These are phyloP conservation scores for Eretmocerus hayati DNA, from an alignment of 2,888 invertebrate species.

Conservation along the genomic window DNA sequence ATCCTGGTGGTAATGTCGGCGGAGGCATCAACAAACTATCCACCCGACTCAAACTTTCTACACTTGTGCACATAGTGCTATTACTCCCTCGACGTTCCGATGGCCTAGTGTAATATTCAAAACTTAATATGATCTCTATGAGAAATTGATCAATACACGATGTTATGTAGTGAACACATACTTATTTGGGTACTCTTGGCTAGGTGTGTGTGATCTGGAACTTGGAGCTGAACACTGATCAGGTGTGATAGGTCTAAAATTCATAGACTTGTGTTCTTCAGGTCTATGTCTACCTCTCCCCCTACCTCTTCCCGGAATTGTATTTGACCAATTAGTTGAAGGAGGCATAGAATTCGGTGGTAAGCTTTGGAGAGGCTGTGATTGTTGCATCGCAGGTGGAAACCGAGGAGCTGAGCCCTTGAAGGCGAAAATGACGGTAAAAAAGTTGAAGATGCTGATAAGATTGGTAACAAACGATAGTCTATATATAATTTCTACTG, in stretches of 20 bases:
- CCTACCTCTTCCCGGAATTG: conserved; percentile 55
- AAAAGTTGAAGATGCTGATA: too few relatives aligned
- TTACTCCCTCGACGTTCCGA: conserved; percentile 44
- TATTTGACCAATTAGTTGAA: conserved; percentile 54
- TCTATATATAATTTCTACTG: too few relatives aligned
- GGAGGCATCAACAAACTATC: conserved; percentile 37
- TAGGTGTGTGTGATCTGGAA: conserved; percentile 45
- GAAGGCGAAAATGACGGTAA: neutral
- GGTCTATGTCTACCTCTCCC: conserved; percentile 58
- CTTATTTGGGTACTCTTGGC: conserved; percentile 40
- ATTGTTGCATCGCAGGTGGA: conserved; percentile 35
- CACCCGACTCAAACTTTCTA: conserved; percentile 40
- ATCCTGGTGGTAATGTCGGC: conserved; percentile 33
- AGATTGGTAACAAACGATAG: too few relatives aligned
- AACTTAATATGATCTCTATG: conserved; percentile 1
- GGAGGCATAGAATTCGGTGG: conserved; percentile 42
- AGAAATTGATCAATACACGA: neutral
- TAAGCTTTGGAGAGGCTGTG: conserved; percentile 40
- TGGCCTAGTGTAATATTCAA: conserved; percentile 25
- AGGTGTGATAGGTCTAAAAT: conserved; percentile 46
- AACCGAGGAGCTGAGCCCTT: conserved; percentile 35
- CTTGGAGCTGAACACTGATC: conserved; percentile 46
- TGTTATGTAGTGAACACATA: conserved; percentile 18
- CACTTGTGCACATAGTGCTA: conserved; percentile 44
- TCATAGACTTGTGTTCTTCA: conserved; percentile 41